Conservation (phyloP, 2,113 vertebrate genomes). For the Hirundichthys speculiger region DNA sequence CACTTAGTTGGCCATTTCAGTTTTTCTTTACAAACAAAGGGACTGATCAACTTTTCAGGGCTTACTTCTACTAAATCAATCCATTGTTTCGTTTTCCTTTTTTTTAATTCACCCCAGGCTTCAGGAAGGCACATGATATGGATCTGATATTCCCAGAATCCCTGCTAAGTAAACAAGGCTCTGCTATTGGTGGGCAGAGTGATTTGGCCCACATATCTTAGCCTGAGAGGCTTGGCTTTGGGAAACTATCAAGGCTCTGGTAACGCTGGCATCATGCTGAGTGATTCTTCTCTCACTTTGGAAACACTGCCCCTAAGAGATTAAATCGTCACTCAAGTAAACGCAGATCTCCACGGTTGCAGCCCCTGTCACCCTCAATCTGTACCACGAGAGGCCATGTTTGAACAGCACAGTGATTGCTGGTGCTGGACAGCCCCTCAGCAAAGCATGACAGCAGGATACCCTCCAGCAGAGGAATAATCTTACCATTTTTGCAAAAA, state of each 20-base stretch:
- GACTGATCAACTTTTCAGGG: constrained; percentile 38
- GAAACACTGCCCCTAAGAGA: constrained; percentile 28
- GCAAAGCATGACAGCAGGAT: constrained; percentile 33
- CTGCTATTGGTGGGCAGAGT: constrained; percentile 14
- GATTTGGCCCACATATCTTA: constrained; percentile 31
- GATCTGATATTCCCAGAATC: constrained; percentile 42
- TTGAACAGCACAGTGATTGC: constrained; percentile 30
- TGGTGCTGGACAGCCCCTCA: constrained; percentile 21
- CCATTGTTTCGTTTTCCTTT: neutral
- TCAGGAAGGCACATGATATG: constrained; percentile 53
- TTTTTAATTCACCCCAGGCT: constrained; percentile 13
- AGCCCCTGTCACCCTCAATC: constrained; percentile 42
- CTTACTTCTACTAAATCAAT: constrained; percentile 19
- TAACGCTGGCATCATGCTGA: constrained; percentile 26
- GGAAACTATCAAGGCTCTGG: constrained; percentile 28
- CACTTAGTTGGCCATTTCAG: constrained; percentile 47
- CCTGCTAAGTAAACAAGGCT: constrained; percentile 32
- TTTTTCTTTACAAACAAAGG: constrained; percentile 47
- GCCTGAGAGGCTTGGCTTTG: constrained; percentile 22
- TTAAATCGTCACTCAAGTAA: constrained; percentile 41
- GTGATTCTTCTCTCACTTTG: constrained; percentile 26
- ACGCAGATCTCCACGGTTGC: constrained; percentile 34
- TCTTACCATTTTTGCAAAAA: no score
- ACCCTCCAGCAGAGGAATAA: constrained; percentile 44
- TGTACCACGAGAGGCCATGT: constrained; percentile 34